These are phyloP conservation scores for Myathropa florea DNA, from an alignment of 2,888 invertebrate genomes.

Conservation along the genomic window DNA sequence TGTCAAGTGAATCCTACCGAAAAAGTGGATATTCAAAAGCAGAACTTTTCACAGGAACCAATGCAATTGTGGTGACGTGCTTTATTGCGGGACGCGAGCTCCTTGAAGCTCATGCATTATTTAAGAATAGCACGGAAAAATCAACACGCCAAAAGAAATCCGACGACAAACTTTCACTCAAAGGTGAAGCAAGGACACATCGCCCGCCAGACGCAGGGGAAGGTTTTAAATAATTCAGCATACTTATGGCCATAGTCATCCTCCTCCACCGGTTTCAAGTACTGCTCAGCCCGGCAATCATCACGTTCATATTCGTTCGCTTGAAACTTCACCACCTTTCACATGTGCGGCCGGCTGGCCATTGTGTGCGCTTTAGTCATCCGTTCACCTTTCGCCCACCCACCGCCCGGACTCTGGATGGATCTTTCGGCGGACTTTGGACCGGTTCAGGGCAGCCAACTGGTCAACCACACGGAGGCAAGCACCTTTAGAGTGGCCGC, in stretches of 20 bases:
- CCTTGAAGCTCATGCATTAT: constrained; percentile 67
- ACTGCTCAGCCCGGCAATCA: constrained; percentile 50
- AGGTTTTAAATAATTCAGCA: constrained; percentile 63
- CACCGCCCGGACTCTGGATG: constrained; percentile 1
- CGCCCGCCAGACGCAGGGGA: background rate
- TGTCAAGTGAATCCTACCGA: constrained; percentile 68
- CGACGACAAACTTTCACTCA: constrained; percentile 51
- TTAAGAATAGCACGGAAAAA: constrained; percentile 64
- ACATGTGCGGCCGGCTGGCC: constrained; percentile 32
- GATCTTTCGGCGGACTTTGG: constrained; percentile 62
- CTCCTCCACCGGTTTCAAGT: constrained; percentile 36
- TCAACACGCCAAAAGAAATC: constrained; percentile 52
- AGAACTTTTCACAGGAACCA: constrained; percentile 43
- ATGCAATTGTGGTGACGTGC: constrained; percentile 57
- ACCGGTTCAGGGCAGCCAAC: constrained; percentile 4
- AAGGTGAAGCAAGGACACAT: background rate
- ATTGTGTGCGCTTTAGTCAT: constrained; percentile 57
- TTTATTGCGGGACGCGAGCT: background rate
- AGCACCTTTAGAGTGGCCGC: constrained; percentile 70
- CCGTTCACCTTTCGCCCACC: constrained; percentile 61
- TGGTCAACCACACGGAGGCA: constrained; percentile 37
- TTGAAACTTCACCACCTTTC: constrained; percentile 63
- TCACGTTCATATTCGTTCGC: constrained; percentile 44
- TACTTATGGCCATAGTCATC: background rate
- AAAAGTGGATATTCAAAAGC: constrained; percentile 63